A percentile compares a stretch with the other conserved stretches of the same genome.
Evolutionary conservation across 2,888 invertebrate species (phyloP).

Genomic region (Mythimna loreyi): DNA sequence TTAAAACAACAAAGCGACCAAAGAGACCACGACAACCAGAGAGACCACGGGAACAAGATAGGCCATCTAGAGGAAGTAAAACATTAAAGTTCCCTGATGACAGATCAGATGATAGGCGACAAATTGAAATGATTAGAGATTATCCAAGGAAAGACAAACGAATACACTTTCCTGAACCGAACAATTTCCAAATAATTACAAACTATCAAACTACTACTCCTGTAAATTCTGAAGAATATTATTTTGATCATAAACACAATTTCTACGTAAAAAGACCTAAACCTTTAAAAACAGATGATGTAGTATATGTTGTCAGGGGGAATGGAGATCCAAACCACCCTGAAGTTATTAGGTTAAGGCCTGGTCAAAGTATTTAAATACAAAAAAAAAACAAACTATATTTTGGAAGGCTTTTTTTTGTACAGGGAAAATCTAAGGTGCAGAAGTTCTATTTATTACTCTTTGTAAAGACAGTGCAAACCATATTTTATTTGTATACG

Average conservation of each 20-base stretch:
- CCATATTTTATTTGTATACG: neutral
- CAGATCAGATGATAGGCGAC: constrained; percentile 30
- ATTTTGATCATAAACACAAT: constrained; percentile 68
- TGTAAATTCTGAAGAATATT: constrained; percentile 66
- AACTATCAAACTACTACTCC: constrained; percentile 50
- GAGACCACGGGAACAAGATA: constrained; percentile 11
- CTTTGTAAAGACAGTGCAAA: neutral
- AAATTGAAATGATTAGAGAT: constrained; percentile 32
- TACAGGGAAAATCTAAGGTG: neutral
- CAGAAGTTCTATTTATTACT: neutral
- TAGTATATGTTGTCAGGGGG: constrained; percentile 86
- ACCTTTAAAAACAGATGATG: constrained; percentile 68
- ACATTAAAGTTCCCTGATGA: constrained; percentile 72
- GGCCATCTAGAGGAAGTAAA: constrained; percentile 58
- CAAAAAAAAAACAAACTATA: neutral
- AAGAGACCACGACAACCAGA: constrained; percentile 23
- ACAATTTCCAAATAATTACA: constrained; percentile 25
- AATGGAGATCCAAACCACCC: constrained; percentile 87
- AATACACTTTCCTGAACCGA: constrained; percentile 61
- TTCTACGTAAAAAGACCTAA: constrained; percentile 66
- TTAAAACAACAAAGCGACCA: constrained; percentile 24
- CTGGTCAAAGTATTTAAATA: constrained; percentile 71
- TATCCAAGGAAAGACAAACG: constrained; percentile 64
- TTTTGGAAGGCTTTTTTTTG: neutral
- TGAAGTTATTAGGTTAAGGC: constrained; percentile 82